Conservation (phyloP, 1,140 invertebrate genomes). For the Bombus impatiens region DNA sequence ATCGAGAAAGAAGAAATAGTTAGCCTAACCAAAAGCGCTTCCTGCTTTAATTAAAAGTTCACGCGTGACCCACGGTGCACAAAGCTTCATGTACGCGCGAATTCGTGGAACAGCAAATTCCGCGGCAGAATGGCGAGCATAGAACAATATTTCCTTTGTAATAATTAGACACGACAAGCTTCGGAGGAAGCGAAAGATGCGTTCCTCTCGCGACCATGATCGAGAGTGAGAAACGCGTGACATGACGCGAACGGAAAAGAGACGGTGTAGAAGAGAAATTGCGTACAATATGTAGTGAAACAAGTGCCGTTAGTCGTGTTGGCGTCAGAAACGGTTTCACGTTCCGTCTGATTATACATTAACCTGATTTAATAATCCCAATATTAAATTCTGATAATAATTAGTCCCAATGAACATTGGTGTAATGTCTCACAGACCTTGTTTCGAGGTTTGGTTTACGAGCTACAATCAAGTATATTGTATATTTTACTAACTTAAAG, state of each 20-base stretch:
- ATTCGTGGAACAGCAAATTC: slow-evolving; percentile 8
- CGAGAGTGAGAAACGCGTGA: slow-evolving; percentile 41
- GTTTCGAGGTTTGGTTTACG: not conserved
- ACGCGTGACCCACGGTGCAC: not conserved
- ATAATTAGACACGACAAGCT: slow-evolving; percentile 51
- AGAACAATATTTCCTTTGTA: slow-evolving; percentile 47
- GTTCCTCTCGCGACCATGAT: slow-evolving; percentile 6
- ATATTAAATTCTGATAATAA: slow-evolving; percentile 43
- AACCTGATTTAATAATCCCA: slow-evolving; percentile 19
- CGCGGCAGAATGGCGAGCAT: not conserved
- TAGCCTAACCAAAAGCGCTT: not conserved
- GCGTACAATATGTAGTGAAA: slow-evolving; percentile 39
- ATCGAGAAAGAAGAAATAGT: not conserved
- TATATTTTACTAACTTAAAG: too few species aligned
- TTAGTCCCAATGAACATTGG: not conserved
- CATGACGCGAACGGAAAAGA: slow-evolving; percentile 22
- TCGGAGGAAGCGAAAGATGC: slow-evolving; percentile 6
- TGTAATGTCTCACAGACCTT: not conserved
- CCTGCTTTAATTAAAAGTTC: not conserved
- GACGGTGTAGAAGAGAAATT: slow-evolving; percentile 40
- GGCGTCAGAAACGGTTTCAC: slow-evolving; percentile 30
- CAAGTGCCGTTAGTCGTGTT: slow-evolving; percentile 26
- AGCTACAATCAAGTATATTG: not conserved
- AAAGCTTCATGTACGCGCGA: not conserved
- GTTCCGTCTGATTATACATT: not conserved